phyloP scores from a whole-genome alignment of 2,888 invertebrate species.

The Drosophila neotestacea region DNA sequence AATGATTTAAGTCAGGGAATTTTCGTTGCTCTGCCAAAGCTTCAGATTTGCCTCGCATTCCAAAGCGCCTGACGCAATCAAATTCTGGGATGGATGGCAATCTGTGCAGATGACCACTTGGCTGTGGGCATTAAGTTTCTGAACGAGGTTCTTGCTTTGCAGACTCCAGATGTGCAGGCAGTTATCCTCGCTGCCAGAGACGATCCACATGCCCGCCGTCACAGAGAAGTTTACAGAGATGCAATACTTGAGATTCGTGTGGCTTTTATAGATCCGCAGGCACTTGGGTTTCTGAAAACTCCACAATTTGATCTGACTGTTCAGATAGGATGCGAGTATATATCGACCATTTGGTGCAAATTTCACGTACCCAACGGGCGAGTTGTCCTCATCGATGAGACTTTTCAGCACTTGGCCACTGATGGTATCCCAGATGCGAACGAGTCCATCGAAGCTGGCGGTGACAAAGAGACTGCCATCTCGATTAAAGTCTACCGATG shows the following conservation, averaged over 20 bases:
- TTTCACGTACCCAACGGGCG: conserved; percentile 99
- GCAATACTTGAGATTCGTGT: conserved; percentile 99
- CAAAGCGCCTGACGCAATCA: conserved; percentile 98
- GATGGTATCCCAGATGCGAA: conserved; percentile 99
- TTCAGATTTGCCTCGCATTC: conserved; percentile 99
- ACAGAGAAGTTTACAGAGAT: conserved; percentile 99
- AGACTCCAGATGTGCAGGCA: conserved; percentile 99
- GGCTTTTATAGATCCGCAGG: conserved; percentile 98
- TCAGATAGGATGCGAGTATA: conserved; percentile 98
- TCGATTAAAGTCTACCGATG: conserved; percentile 98
- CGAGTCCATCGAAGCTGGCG: conserved; percentile 98
- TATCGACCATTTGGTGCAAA: conserved; percentile 99
- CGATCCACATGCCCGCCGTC: conserved; percentile 99
- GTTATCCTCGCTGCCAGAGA: conserved; percentile 99
- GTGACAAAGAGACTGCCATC: conserved; percentile 99
- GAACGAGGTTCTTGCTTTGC: conserved; percentile 99
- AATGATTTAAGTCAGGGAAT: conserved; percentile 4
- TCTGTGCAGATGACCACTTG: conserved; percentile 98
- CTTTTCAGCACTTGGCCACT: conserved; percentile 99
- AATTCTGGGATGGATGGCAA: conserved; percentile 99
- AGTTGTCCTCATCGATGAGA: conserved; percentile 99
- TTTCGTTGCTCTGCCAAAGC: conserved; percentile 98
- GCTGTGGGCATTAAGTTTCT: conserved; percentile 97
- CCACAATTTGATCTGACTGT: conserved; percentile 99
- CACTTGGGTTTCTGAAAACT: conserved; percentile 99